Evolutionary conservation across 2,888 invertebrate genomes (phyloP).

Genomic region (Tenthredo mesomela): DNA sequence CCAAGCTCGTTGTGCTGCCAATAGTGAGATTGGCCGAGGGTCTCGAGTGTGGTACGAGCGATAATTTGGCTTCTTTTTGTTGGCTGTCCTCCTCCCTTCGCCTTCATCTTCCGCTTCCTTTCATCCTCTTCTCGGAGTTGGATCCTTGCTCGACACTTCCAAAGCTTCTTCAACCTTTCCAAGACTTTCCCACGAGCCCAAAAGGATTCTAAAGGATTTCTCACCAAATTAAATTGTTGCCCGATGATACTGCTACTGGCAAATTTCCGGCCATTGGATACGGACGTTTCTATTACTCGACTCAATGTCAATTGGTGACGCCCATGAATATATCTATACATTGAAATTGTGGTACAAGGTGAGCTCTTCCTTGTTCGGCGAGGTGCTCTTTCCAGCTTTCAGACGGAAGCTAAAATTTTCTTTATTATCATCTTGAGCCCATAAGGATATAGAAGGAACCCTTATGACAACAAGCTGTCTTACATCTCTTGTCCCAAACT

Average conservation of each 20-base stretch:
- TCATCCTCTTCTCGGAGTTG: slow-evolving; percentile 8
- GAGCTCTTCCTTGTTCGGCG: neutral
- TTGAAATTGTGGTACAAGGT: neutral
- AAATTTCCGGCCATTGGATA: slow-evolving; percentile 27
- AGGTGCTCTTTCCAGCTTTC: neutral
- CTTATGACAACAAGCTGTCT: neutral
- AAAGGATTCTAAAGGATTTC: slow-evolving; percentile 43
- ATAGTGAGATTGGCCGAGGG: slow-evolving; percentile 35
- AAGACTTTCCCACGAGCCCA: neutral
- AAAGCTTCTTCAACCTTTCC: neutral
- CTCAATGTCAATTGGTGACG: neutral
- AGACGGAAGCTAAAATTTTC: neutral
- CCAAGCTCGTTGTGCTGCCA: slow-evolving; percentile 10
- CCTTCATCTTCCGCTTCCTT: slow-evolving; percentile 16
- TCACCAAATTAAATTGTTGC: slow-evolving; percentile 47
- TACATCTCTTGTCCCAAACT: neutral
- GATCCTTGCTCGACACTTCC: slow-evolving; percentile 6
- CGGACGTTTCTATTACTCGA: neutral
- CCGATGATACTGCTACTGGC: slow-evolving; percentile 9
- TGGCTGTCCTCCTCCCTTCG: neutral
- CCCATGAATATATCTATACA: neutral
- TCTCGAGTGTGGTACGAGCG: slow-evolving; percentile 41
- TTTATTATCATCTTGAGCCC: slow-evolving; percentile 7
- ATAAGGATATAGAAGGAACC: neutral
- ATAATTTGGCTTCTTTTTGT: slow-evolving; percentile 39